Evolutionary conservation across 2,113 vertebrate genomes (phyloP).

Genomic region (Trogon surrucura): DNA sequence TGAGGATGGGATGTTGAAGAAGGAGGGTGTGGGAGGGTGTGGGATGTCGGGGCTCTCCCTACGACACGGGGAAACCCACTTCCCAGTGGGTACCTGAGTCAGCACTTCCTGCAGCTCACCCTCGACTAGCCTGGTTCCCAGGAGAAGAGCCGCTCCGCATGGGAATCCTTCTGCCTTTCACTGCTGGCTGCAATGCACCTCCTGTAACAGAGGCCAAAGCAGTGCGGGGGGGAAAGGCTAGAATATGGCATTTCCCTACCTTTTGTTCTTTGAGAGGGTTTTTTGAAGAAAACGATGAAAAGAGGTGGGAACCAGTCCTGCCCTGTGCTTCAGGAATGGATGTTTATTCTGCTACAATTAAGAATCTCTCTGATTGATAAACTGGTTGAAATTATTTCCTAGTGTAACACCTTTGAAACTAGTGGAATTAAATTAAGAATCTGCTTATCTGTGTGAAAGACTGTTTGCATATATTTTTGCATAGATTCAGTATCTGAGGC

Average conservation of each 20-base stretch:
- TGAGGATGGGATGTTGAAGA: neutral
- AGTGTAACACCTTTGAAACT: neutral
- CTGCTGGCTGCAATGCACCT: neutral
- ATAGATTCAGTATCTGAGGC: neutral
- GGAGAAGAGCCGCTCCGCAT: neutral
- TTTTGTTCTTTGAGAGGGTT: neutral
- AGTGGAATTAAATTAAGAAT: neutral
- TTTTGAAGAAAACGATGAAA: neutral
- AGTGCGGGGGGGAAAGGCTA: neutral
- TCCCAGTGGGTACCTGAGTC: neutral
- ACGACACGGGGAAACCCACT: conserved; percentile 4
- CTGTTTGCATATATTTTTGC: neutral
- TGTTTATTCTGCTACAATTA: neutral
- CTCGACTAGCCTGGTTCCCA: neutral
- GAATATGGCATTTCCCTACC: neutral
- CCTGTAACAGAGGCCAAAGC: accelerated
- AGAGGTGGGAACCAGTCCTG: neutral
- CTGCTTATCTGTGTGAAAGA: neutral
- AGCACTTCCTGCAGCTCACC: neutral
- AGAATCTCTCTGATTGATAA: neutral
- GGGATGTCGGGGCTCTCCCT: conserved; percentile 17
- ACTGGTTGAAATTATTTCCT: neutral
- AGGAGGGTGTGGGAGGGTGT: neutral
- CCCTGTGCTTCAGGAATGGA: neutral
- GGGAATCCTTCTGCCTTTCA: neutral